Conservation (phyloP, 1,140 invertebrate species). For the Sycobia sp. region DNA sequence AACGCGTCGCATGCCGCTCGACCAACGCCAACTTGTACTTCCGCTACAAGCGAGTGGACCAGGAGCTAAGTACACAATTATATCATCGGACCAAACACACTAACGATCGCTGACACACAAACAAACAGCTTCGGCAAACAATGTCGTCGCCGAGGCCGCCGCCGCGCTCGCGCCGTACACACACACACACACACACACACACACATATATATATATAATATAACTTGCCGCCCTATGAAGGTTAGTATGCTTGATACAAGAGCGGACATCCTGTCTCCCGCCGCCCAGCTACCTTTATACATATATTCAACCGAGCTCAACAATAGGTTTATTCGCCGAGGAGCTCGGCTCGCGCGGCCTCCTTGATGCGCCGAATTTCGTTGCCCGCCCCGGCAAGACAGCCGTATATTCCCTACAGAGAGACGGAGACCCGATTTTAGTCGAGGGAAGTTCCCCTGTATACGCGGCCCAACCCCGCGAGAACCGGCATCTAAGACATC, state of each 20-base stretch:
- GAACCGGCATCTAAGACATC: too few species aligned
- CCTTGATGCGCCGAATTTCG: too few species aligned
- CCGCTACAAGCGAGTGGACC: conserved; percentile 28
- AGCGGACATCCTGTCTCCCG: neutral
- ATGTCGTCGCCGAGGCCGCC: conserved; percentile 2
- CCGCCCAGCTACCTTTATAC: neutral
- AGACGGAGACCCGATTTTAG: too few species aligned
- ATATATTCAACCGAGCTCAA: neutral
- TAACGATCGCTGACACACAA: conserved; percentile 42
- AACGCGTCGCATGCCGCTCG: neutral
- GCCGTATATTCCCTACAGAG: too few species aligned
- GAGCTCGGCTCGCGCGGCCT: too few species aligned
- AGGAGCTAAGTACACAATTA: conserved; percentile 45
- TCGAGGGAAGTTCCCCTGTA: too few species aligned
- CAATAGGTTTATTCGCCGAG: conserved; percentile 16
- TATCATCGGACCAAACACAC: conserved; percentile 49
- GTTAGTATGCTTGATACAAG: conserved; percentile 3
- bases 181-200: too few species aligned
- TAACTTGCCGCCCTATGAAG: neutral
- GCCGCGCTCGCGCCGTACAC: neutral
- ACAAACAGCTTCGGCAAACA: conserved; percentile 37
- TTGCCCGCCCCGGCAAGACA: too few species aligned
- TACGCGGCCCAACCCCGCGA: too few species aligned
- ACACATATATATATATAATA: too few species aligned
- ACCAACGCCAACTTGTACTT: conserved; percentile 34